These are phyloP conservation scores for Psilopogon haemacephalus DNA, from an alignment of 2,113 vertebrate genomes.

Conservation along the genomic window DNA sequence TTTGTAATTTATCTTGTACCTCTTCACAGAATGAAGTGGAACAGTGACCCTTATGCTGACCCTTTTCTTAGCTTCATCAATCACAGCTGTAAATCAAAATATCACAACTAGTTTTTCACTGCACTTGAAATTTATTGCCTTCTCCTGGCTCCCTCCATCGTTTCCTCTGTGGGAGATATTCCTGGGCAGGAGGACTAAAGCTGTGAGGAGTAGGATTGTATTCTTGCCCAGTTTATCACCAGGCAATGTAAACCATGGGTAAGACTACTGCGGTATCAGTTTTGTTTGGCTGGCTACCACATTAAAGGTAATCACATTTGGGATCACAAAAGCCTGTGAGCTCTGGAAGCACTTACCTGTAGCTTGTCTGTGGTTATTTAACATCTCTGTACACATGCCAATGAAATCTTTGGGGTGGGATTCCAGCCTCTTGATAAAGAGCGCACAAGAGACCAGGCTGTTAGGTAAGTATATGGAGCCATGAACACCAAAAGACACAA, in stretches of 20 bases:
- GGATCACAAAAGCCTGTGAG: neutral
- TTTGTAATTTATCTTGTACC: neutral
- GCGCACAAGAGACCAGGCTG: neutral
- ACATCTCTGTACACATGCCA: neutral
- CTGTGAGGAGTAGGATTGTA: neutral
- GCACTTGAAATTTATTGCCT: neutral
- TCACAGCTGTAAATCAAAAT: neutral
- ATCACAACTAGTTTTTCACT: neutral
- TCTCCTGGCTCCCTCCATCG: neutral
- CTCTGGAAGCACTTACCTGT: neutral
- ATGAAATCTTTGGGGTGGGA: neutral
- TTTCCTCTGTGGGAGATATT: neutral
- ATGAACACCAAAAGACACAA: neutral
- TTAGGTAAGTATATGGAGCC: neutral
- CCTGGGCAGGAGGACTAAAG: neutral
- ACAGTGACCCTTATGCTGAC: neutral
- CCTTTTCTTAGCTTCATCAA: neutral
- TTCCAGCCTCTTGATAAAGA: neutral
- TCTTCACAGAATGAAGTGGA: slow-evolving; percentile 18
- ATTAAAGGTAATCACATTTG: neutral
- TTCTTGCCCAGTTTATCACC: neutral
- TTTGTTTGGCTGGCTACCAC: neutral
- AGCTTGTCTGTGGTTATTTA: neutral
- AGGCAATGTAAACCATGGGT: neutral
- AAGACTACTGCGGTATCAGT: neutral